These are phyloP conservation scores for Aphrocallistes beatrix DNA, from an alignment of 37 sponge, comb jelly and placozoan species.

Conservation along the genomic window DNA sequence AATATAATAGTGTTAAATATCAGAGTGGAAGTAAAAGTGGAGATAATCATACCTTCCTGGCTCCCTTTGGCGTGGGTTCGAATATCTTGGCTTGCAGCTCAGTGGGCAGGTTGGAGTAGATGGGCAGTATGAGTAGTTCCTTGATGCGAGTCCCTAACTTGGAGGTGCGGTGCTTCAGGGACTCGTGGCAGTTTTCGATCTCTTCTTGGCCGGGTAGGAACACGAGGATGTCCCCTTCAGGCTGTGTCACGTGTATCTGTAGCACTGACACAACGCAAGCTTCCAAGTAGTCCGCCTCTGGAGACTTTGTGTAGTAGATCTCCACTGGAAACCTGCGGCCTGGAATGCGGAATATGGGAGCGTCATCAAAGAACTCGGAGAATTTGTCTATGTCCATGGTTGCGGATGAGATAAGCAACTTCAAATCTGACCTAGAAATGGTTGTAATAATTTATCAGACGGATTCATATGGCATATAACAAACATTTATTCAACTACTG, in stretches of 20 bases:
- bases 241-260: slow-evolving; percentile 96
- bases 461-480: no score
- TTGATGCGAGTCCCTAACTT: slow-evolving; percentile 81
- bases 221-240: slow-evolving; percentile 86
- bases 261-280: slow-evolving; percentile 90
- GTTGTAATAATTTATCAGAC: no score
- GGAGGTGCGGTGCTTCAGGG: slow-evolving; percentile 65
- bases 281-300: slow-evolving; percentile 95
- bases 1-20: no score
- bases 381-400: slow-evolving; percentile 95
- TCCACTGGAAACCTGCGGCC: slow-evolving; percentile 95
- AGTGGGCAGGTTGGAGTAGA: slow-evolving; percentile 94
- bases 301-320: slow-evolving; percentile 98
- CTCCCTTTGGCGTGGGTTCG: slow-evolving; percentile 98
- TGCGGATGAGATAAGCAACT: slow-evolving; percentile 96
- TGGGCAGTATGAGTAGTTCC: slow-evolving; percentile 83
- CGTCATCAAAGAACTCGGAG: slow-evolving; percentile 98
- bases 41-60: no score
- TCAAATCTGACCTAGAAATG: slow-evolving; percentile 62
- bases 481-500: no score
- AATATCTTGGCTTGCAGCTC: slow-evolving; percentile 99
- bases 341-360: slow-evolving; percentile 94
- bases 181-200: slow-evolving; percentile 88
- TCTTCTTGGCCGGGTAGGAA: slow-evolving; percentile 99
- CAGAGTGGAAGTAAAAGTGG: no score